Percentiles rank a stretch among this genome's conserved stretches.
phyloP scores from a whole-genome alignment of 2,113 vertebrate genomes.

The Labeo catla region DNA sequence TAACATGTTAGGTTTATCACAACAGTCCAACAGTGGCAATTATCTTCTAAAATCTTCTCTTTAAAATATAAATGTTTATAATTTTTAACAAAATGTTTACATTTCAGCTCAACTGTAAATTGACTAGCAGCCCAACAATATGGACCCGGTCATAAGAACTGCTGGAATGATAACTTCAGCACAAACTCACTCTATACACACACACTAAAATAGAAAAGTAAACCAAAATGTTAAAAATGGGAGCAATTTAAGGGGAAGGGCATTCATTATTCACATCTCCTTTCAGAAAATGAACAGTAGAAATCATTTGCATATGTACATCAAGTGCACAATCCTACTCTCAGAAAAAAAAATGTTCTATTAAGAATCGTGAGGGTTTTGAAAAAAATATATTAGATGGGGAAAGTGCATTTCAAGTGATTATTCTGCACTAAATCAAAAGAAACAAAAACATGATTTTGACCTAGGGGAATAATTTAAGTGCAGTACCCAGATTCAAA shows the following conservation, averaged over 20 bases:
- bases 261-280: slow-evolving; percentile 1
- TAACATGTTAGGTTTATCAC: slow-evolving; percentile 28
- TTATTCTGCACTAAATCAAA: slow-evolving; percentile 16
- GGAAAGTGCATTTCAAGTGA: slow-evolving; percentile 33
- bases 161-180: slow-evolving; percentile 39
- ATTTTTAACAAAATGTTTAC: slow-evolving; percentile 7
- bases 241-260: background rate
- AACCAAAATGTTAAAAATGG: background rate
- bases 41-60: slow-evolving; percentile 23
- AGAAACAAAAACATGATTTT: background rate
- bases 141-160: slow-evolving; percentile 16
- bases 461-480: slow-evolving; percentile 8
- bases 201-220: slow-evolving; percentile 19
- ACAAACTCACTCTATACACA: slow-evolving; percentile 46
- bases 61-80: slow-evolving; percentile 22
- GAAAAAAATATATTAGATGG: slow-evolving; percentile 27
- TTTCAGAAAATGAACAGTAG: slow-evolving; percentile 11
- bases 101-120: slow-evolving; percentile 31
- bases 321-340: slow-evolving; percentile 28
- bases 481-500: slow-evolving; percentile 10
- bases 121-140: slow-evolving; percentile 22
- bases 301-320: slow-evolving; percentile 38
- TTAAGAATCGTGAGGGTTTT: slow-evolving; percentile 21
- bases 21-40: slow-evolving; percentile 4
- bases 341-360: background rate